Percentiles rank a stretch among this genome's conserved stretches.
Evolutionary conservation across 1,140 invertebrate species (phyloP).

Genomic region (Macrocentrus cingulum): DNA sequence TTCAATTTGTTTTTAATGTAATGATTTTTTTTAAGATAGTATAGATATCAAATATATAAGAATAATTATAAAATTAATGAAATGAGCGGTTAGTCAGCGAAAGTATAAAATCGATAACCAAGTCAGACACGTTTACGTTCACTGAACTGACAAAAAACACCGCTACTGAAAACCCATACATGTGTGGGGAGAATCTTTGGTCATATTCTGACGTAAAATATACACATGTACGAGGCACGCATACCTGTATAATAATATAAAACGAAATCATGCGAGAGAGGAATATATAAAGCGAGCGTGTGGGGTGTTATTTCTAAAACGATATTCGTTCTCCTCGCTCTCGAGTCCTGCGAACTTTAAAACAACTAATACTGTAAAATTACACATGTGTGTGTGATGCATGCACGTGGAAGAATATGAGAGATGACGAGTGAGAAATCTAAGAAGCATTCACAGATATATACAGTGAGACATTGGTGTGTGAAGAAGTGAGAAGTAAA

Average conservation of each 20-base stretch:
- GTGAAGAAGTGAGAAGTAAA: conserved; percentile 24
- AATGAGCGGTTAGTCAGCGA: conserved; percentile 50
- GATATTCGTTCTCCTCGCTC: neutral
- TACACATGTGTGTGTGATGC: neutral
- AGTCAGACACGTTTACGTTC: conserved; percentile 22
- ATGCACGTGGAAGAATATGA: too few species aligned
- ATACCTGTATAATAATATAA: too few species aligned
- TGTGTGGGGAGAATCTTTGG: conserved; percentile 37
- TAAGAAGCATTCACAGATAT: conserved; percentile 10
- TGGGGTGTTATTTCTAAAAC: conserved; percentile 9
- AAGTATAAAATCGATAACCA: conserved; percentile 31
- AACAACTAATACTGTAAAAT: too few species aligned
- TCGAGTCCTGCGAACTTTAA: neutral
- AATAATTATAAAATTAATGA: conserved; percentile 53
- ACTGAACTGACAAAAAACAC: conserved; percentile 43
- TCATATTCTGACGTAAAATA: conserved; percentile 19
- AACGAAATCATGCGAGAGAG: too few species aligned
- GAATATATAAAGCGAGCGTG: neutral
- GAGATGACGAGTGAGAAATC: conserved; percentile 17
- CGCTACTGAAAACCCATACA: conserved; percentile 47
- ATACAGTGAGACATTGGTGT: conserved; percentile 17
- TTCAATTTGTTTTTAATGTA: too few species aligned
- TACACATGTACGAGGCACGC: too few species aligned
- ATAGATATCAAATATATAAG: conserved; percentile 21
- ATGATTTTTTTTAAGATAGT: too few species aligned